Evolutionary conservation across 2,797 vertebrate species (phyloP).

Genomic region (Amblyraja radiata): DNA sequence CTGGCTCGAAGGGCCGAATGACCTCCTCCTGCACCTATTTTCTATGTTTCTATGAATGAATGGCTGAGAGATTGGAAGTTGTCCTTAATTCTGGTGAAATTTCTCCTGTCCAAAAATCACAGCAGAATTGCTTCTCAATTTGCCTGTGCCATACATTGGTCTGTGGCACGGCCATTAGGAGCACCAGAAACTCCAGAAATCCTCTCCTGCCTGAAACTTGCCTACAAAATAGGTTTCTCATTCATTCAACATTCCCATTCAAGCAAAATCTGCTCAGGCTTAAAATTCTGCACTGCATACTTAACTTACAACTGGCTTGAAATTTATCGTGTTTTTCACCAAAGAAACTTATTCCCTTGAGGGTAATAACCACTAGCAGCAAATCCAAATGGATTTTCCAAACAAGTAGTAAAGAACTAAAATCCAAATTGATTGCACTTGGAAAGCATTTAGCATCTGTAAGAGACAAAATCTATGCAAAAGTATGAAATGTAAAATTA

Average conservation of each 20-base stretch:
- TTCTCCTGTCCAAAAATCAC: no score
- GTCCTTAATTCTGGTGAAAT: no score
- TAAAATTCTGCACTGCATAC: neutral
- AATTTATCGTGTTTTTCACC: neutral
- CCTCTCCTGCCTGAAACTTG: neutral
- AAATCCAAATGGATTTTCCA: neutral
- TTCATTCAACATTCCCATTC: neutral
- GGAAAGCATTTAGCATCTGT: neutral
- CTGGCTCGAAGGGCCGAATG: no score
- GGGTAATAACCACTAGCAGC: neutral
- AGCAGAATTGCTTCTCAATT: no score
- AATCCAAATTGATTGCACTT: neutral
- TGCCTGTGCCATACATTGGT: no score
- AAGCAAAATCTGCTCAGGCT: neutral
- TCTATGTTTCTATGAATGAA: no score
- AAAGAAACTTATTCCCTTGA: neutral
- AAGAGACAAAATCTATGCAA: neutral
- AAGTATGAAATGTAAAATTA: neutral
- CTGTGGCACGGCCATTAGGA: no score
- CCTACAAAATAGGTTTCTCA: neutral
- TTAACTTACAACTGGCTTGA: neutral
- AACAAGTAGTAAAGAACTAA: neutral
- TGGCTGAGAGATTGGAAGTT: no score
- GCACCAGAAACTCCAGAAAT: no score
- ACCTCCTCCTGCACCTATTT: no score